Base-by-base conservation (phyloP, 2,888 invertebrate genomes). In the Ophonus ardosiacus region DNA sequence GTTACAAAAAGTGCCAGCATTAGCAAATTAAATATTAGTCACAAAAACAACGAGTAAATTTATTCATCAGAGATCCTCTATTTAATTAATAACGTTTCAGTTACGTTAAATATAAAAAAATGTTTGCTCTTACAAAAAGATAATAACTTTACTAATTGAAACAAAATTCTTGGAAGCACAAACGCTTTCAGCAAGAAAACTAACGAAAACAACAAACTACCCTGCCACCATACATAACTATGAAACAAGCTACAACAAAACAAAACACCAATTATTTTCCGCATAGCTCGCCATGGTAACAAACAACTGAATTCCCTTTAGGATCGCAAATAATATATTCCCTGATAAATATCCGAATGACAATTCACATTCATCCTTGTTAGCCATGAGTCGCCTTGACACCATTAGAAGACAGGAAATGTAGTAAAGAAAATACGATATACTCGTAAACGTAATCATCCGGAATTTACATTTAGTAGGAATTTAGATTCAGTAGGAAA, bases 311-410 rank as follows among this genome's bases (percentile, higher is more conserved):
- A 59, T 17, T 10, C 43, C 13, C 10, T 10, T 5, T 10, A 8
- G 43, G 10, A 31, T 6, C 1, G 21, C 18, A 40, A 68, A 38
- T 7, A 68, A 68, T 38, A 24, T 38, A 38, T 68, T 21, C 31
- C 38, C 4, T 15, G 15, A 7, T 68, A 38, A 63, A 68, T 68
- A 61, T 6, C 31, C 40, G 24, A 38, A 38, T 38, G 15, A n/a
- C 31, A 31, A 38, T 68, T 68, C n/a, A 31, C 31, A 63, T 63
- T 63, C 31, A 68, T 38, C 38, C 31, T 15, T 3, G 31, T 68
- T 38, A 38, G 38, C 15, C 0, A 68, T 15, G 68, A 31, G 38
- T 68, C n/a, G 15, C 68, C 68, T 68, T 68, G 68, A 38, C 68
- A 68, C 15, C 13, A 15, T 31, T 38, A 38, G 31, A 15, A 63